Conservation (phyloP, 1,140 invertebrate species). For the Babylonia areolata region DNA sequence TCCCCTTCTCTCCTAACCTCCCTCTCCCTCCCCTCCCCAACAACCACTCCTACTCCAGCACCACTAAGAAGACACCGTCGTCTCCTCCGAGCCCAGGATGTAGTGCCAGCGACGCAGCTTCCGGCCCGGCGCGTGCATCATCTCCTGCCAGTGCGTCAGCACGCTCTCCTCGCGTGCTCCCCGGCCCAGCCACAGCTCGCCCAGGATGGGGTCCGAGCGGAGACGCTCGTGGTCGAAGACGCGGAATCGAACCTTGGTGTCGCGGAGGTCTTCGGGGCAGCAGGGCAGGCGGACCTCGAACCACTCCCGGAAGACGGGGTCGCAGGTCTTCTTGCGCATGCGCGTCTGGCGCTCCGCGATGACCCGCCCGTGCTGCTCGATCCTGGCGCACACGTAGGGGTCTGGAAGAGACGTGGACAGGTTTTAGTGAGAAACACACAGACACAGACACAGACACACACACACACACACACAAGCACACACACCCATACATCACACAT, state of each 20-base stretch:
- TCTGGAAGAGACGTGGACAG: slow-evolving; percentile 44
- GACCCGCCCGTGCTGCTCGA: slow-evolving; percentile 52
- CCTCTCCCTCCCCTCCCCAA: background rate
- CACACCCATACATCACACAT: too few relatives aligned
- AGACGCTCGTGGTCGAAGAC: slow-evolving; percentile 70
- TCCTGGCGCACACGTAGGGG: slow-evolving; percentile 59
- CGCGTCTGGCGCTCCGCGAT: slow-evolving; percentile 55
- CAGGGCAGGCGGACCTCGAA: slow-evolving; percentile 64
- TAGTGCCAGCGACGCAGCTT: slow-evolving; percentile 53
- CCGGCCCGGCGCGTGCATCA: slow-evolving; percentile 52
- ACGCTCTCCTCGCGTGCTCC: slow-evolving; percentile 57
- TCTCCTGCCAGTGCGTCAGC: slow-evolving; percentile 56
- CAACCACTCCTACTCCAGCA: background rate
- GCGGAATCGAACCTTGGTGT: slow-evolving; percentile 61
- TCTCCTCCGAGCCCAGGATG: slow-evolving; percentile 45
- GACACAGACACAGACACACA: too few relatives aligned
- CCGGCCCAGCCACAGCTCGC: slow-evolving; percentile 63
- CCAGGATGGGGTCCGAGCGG: slow-evolving; percentile 66
- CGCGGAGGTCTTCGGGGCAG: slow-evolving; percentile 55
- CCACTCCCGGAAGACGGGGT: slow-evolving; percentile 68
- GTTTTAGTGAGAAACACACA: too few relatives aligned
- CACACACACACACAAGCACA: too few relatives aligned
- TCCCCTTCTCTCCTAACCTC: background rate
- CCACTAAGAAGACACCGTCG: background rate
- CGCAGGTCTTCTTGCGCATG: slow-evolving; percentile 62